phyloP scores from a whole-genome alignment of 2,888 invertebrate genomes.

The Campoplex nolae region DNA sequence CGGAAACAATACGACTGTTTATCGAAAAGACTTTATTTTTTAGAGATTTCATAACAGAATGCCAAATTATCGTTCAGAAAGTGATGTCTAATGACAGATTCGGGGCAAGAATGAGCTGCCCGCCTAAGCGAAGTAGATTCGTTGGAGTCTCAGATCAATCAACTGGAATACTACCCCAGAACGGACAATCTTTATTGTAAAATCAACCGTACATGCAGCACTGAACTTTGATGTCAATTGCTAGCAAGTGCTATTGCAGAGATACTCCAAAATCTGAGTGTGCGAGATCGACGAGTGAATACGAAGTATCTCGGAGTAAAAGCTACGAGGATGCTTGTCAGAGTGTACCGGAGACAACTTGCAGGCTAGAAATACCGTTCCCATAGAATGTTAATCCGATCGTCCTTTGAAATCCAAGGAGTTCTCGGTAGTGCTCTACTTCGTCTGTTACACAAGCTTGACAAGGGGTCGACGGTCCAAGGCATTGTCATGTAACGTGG shows the following conservation, averaged over 20 bases:
- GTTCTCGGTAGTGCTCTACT: constrained; percentile 62
- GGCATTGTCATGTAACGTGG: constrained; percentile 78
- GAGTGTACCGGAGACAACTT: constrained; percentile 71
- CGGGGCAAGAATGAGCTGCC: neutral
- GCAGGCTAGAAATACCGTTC: constrained; percentile 82
- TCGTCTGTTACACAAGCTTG: constrained; percentile 64
- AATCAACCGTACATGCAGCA: neutral
- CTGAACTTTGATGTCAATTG: neutral
- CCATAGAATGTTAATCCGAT: constrained; percentile 84
- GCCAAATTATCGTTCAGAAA: neutral
- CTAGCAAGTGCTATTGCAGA: neutral
- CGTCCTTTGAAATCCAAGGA: constrained; percentile 73
- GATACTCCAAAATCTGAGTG: neutral
- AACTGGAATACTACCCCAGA: neutral
- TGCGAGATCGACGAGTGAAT: neutral
- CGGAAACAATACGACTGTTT: neutral
- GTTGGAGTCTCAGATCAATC: neutral
- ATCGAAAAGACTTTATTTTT: neutral
- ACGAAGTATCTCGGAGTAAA: constrained; percentile 64
- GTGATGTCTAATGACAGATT: neutral
- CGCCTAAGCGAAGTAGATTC: neutral
- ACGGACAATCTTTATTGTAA: neutral
- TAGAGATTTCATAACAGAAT: neutral
- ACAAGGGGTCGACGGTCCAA: constrained; percentile 65
- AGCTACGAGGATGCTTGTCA: constrained; percentile 75